Percentiles rank a stretch among this genome's conserved stretches.
phyloP scores from a whole-genome alignment of 2,888 invertebrate species.

The Pseudanteris insignis region DNA sequence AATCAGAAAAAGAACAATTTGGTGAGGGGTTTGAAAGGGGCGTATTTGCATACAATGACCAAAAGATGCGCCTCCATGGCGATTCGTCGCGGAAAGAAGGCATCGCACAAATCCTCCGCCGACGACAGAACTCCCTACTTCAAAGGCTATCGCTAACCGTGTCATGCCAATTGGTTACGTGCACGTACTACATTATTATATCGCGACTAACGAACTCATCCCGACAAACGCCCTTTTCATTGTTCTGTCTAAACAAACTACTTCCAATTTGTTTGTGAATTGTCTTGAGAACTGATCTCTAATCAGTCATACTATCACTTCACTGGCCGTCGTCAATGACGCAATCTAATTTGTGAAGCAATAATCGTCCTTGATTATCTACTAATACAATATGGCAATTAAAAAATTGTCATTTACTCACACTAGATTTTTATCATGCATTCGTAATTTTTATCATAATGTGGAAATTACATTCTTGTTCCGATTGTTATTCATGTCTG shows the following conservation, averaged over 20 bases:
- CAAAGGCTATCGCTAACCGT: constrained; percentile 35
- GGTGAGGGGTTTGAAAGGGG: constrained; percentile 61
- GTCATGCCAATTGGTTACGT: constrained; percentile 44
- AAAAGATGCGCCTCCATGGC: constrained; percentile 52
- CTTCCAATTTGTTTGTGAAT: too few relatives aligned
- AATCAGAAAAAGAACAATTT: constrained; percentile 62
- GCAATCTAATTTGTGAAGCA: too few relatives aligned
- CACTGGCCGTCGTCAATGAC: too few relatives aligned
- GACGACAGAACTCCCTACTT: constrained; percentile 54
- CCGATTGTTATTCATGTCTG: too few relatives aligned
- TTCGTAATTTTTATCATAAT: too few relatives aligned
- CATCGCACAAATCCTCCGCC: constrained; percentile 43
- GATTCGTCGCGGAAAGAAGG: constrained; percentile 37
- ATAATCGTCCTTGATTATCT: too few relatives aligned
- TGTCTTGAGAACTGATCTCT: too few relatives aligned
- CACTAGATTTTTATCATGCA: too few relatives aligned
- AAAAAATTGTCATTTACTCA: too few relatives aligned
- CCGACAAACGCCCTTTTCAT: constrained; percentile 19
- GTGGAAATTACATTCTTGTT: too few relatives aligned
- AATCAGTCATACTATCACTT: too few relatives aligned
- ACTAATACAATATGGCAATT: too few relatives aligned
- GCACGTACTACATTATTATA: constrained; percentile 42
- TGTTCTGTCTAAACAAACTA: constrained; percentile 22
- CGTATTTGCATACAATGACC: constrained; percentile 65
- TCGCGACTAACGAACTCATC: constrained; percentile 42